Percentiles rank a stretch among this genome's conserved stretches.
phyloP scores from a whole-genome alignment of 2,797 vertebrate species.

The Kryptolebias ocellatus region DNA sequence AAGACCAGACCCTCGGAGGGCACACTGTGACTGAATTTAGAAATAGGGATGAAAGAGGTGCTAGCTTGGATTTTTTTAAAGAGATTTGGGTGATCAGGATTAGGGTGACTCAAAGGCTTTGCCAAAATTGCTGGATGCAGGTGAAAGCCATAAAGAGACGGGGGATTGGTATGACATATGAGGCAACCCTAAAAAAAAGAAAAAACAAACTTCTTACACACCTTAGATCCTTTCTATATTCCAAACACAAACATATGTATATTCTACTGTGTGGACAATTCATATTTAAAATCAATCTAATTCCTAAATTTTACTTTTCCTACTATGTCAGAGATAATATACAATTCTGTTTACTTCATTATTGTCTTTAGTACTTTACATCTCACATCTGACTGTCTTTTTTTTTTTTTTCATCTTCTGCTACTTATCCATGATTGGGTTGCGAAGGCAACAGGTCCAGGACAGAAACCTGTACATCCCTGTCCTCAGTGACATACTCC shows the following conservation, averaged over 20 bases:
- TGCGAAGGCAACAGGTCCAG: too few species aligned
- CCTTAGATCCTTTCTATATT: conserved; percentile 10
- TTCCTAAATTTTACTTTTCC: too few species aligned
- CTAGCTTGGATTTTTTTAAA: conserved; percentile 35
- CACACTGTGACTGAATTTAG: conserved; percentile 11
- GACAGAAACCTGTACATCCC: too few species aligned
- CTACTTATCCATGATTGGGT: too few species aligned
- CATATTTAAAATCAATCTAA: too few species aligned
- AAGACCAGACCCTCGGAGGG: conserved; percentile 40
- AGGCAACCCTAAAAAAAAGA: conserved; percentile 8
- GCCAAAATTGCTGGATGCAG: conserved; percentile 10
- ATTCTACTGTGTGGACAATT: too few species aligned
- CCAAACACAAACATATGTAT: conserved; percentile 6
- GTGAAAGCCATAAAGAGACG: neutral
- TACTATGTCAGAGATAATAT: too few species aligned
- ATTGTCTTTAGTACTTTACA: too few species aligned
- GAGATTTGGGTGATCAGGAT: conserved; percentile 34
- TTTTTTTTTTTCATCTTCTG: too few species aligned
- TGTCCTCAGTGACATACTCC: too few species aligned
- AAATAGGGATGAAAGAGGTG: neutral
- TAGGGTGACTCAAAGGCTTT: neutral
- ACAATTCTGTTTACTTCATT: too few species aligned
- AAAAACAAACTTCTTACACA: neutral
- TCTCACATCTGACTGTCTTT: too few species aligned
- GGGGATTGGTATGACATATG: conserved; percentile 9